Evolutionary conservation across 2,888 invertebrate species (phyloP).

Genomic region (Pandemis cinnamomeana): DNA sequence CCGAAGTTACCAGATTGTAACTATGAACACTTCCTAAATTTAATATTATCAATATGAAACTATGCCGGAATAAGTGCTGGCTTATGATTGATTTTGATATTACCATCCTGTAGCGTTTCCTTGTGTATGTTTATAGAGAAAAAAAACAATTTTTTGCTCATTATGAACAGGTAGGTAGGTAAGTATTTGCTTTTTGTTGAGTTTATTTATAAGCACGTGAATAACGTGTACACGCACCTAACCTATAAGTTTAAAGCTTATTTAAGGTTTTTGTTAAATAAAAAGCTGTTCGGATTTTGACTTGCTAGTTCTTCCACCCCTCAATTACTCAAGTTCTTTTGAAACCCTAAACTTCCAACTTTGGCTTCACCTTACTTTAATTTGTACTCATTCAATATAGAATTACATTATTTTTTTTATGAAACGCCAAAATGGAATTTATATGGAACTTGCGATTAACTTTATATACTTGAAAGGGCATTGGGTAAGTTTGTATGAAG

Average conservation of each 20-base stretch:
- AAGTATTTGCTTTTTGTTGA: background rate
- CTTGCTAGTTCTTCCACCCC: too few species aligned
- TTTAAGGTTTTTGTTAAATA: too few species aligned
- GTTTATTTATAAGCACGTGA: background rate
- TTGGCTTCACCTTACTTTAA: too few species aligned
- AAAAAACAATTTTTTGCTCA: conserved; percentile 10
- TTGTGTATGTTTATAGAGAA: conserved; percentile 70
- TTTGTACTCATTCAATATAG: too few species aligned
- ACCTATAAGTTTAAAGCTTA: background rate
- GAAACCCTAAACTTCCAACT: too few species aligned
- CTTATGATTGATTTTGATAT: conserved; percentile 69
- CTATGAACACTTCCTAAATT: conserved; percentile 75
- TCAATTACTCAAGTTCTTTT: too few species aligned
- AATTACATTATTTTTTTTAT: too few species aligned
- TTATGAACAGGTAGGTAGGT: background rate
- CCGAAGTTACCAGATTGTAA: conserved; percentile 66
- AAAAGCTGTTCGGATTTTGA: too few species aligned
- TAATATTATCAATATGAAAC: conserved; percentile 64
- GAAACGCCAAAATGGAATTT: too few species aligned
- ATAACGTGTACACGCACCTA: background rate
- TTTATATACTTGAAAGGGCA: too few species aligned
- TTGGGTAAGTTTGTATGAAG: too few species aligned
- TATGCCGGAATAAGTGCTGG: conserved; percentile 72
- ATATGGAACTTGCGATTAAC: too few species aligned
- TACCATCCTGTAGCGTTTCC: conserved; percentile 67